Evolutionary conservation across 2,797 vertebrate species (phyloP).

Genomic region (Chloroceryle amazona): DNA sequence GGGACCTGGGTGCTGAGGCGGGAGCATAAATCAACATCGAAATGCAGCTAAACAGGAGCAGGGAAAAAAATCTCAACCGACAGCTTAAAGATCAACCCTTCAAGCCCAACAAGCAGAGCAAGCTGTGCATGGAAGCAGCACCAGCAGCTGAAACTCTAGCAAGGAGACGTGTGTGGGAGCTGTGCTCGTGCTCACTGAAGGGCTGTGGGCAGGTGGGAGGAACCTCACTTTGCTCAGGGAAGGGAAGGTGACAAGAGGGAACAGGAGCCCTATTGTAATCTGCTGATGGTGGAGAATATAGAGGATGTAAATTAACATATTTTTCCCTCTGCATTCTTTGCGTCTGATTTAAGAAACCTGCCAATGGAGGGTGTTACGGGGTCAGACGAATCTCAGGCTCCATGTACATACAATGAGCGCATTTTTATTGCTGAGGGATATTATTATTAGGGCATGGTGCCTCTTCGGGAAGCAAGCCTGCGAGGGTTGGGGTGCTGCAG

Average conservation of each 20-base stretch:
- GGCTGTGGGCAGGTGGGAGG: constrained; percentile 64
- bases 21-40: neutral
- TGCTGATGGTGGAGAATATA: neutral
- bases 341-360: neutral
- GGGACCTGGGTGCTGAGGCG: neutral
- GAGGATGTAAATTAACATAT: neutral
- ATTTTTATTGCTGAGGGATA: neutral
- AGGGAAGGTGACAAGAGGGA: neutral
- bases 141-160: constrained; percentile 36
- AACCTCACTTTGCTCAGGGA: neutral
- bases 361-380: neutral
- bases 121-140: constrained; percentile 7
- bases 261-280: constrained; percentile 40
- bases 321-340: neutral
- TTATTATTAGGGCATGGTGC: neutral
- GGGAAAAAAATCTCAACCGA: neutral
- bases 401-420: neutral
- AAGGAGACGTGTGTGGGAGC: constrained; percentile 41
- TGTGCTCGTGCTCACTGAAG: neutral
- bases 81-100: neutral
- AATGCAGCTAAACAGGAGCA: neutral
- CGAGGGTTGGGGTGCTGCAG: accelerated
- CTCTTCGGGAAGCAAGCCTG: neutral
- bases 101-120: neutral
- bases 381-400: neutral